Percentiles rank a stretch among this genome's conserved stretches.
Evolutionary conservation across 2,113 vertebrate species (phyloP).

Genomic region (Leucoraja erinaceus): DNA sequence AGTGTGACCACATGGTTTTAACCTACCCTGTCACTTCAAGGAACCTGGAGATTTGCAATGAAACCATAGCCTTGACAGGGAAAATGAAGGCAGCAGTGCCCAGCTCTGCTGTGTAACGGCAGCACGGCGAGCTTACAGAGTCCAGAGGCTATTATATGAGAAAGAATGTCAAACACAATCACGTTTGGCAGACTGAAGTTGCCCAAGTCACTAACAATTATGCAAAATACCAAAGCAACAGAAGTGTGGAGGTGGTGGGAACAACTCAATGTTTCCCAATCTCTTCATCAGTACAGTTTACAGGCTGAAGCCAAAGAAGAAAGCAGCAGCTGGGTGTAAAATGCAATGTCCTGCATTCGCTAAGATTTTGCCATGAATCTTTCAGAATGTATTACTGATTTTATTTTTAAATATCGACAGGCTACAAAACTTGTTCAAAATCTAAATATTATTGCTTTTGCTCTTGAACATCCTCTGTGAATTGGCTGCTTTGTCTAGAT

Average conservation of each 20-base stretch:
- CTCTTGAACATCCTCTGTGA: background rate
- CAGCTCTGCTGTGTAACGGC: background rate
- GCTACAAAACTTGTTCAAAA: background rate
- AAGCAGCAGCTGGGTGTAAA: background rate
- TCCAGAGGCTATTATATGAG: background rate
- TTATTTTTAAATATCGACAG: background rate
- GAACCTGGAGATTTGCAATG: background rate
- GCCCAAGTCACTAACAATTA: slow-evolving; percentile 13
- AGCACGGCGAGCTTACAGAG: background rate
- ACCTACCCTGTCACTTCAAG: slow-evolving; percentile 3
- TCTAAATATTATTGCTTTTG: background rate
- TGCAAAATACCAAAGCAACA: slow-evolving; percentile 6
- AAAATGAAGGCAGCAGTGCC: background rate
- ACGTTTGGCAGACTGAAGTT: slow-evolving; percentile 27
- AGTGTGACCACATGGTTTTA: background rate
- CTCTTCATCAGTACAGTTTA: background rate
- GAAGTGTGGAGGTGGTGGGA: background rate
- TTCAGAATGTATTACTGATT: background rate
- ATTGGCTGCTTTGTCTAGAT: background rate
- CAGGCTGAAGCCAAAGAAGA: background rate
- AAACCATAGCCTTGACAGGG: background rate
- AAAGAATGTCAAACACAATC: slow-evolving; percentile 34
- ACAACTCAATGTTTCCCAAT: background rate
- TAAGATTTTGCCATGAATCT: background rate
- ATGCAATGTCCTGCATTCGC: background rate